A percentile compares a stretch with the other conserved stretches of the same genome.
Evolutionary conservation across 2,113 vertebrate genomes (phyloP).

Genomic region (Zootoca vivipara): DNA sequence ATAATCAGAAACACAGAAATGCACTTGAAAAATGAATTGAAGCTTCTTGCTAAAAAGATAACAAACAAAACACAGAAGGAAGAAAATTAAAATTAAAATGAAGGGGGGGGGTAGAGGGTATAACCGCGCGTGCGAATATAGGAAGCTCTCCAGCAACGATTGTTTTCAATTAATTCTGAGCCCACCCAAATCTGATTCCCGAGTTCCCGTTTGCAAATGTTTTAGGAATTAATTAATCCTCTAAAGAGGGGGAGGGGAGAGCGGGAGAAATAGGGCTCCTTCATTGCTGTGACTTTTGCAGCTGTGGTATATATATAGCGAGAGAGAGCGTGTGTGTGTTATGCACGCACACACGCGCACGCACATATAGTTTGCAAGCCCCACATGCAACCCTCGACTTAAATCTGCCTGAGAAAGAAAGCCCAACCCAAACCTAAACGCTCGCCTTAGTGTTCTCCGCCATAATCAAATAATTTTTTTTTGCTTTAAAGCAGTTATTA

Average conservation of each 20-base stretch:
- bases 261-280: not conserved
- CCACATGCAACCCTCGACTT: not conserved
- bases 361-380: not conserved
- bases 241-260: not conserved
- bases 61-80: not conserved
- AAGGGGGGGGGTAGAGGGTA: conserved; percentile 12
- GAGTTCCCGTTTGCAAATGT: conserved; percentile 42
- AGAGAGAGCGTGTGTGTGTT: no score
- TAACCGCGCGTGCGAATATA: conserved; percentile 52
- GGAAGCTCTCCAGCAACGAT: conserved; percentile 48
- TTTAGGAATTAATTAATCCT: conserved; percentile 55
- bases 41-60: conserved; percentile 56
- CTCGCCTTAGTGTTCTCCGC: conserved; percentile 50
- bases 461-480: conserved; percentile 72
- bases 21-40: conserved; percentile 51
- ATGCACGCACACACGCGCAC: not conserved
- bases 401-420: not conserved
- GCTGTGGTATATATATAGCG: not conserved
- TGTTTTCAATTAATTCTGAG: conserved; percentile 71
- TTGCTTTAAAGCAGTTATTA: conserved; percentile 74
- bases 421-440: conserved; percentile 43
- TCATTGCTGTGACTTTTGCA: not conserved
- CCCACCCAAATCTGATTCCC: conserved; percentile 48
- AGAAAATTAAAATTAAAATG: not conserved
- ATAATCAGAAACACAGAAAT: conserved; percentile 57